Percentiles rank a stretch among this genome's conserved stretches.
Evolutionary conservation across 2,797 vertebrate genomes (phyloP).

Genomic region (Eulemur rubriventer): DNA sequence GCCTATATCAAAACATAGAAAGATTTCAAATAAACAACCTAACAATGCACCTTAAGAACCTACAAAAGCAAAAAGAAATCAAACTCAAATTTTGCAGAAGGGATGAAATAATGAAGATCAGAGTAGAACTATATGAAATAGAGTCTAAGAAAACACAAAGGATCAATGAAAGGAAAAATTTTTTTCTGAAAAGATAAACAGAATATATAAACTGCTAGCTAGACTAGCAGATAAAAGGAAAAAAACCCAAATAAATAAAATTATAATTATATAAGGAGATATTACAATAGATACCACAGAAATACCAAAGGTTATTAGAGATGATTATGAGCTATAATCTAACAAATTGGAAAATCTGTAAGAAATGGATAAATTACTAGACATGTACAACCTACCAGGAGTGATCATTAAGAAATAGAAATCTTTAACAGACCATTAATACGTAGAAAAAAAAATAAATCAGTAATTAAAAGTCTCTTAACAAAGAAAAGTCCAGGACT

Average conservation of each 20-base stretch:
- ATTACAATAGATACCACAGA: not conserved
- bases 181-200: not conserved
- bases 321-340: not conserved
- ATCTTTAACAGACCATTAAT: not conserved
- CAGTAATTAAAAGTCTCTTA: not conserved
- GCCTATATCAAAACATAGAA: not conserved
- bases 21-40: not conserved
- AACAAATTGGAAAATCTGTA: not conserved
- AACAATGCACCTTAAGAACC: not conserved
- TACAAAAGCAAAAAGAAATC: not conserved
- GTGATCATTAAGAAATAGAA: not conserved
- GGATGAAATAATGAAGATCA: not conserved
- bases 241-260: not conserved
- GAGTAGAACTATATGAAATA: not conserved
- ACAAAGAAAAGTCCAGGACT: not conserved
- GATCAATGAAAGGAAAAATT: not conserved
- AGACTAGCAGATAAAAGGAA: not conserved
- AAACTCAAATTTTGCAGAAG: not conserved
- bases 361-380: not conserved
- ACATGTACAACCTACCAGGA: not conserved
- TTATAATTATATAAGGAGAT: not conserved
- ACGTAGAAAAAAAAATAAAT: not conserved
- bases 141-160: not conserved
- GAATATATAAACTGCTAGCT: not conserved
- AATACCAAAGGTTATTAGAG: not conserved